Evolutionary conservation across 1,140 invertebrate species (phyloP).

Genomic region (Chironomus tepperi): DNA sequence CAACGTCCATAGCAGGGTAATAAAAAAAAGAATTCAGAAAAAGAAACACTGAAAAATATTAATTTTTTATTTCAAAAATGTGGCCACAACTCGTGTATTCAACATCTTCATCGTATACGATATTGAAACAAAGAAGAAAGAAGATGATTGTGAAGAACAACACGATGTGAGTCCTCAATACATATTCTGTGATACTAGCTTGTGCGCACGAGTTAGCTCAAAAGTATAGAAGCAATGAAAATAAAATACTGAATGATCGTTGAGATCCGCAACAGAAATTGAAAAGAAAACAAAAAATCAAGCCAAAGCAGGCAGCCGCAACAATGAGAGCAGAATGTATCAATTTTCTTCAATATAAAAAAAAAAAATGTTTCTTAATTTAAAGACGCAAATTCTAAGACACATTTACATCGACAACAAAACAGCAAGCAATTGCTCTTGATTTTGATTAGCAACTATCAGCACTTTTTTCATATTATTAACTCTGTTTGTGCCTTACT

Average conservation of each 20-base stretch:
- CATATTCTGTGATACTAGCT: too few species aligned
- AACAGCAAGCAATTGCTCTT: background rate
- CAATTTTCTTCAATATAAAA: constrained; percentile 4
- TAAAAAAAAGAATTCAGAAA: background rate
- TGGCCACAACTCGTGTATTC: constrained; percentile 18
- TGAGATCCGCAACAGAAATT: background rate
- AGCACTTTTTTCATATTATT: background rate
- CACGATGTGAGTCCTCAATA: too few species aligned
- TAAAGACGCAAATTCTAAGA: constrained; percentile 20
- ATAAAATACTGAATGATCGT: background rate
- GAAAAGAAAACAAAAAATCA: background rate
- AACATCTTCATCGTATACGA: background rate
- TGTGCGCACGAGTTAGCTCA: background rate
- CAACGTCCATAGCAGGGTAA: background rate
- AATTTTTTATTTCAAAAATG: background rate
- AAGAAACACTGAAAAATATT: background rate
- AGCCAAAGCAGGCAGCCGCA: background rate
- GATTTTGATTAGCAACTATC: constrained; percentile 19
- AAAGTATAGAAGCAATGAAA: background rate
- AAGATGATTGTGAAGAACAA: too few species aligned
- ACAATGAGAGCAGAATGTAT: background rate
- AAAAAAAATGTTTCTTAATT: background rate
- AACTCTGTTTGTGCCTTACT: too few species aligned
- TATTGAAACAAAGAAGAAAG: background rate
- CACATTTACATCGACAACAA: constrained; percentile 10